Evolutionary conservation across 1,140 invertebrate genomes (phyloP), one percentile per base, ranked within the genome.

Genomic region (Camponotus pennsylvanicus): DNA sequence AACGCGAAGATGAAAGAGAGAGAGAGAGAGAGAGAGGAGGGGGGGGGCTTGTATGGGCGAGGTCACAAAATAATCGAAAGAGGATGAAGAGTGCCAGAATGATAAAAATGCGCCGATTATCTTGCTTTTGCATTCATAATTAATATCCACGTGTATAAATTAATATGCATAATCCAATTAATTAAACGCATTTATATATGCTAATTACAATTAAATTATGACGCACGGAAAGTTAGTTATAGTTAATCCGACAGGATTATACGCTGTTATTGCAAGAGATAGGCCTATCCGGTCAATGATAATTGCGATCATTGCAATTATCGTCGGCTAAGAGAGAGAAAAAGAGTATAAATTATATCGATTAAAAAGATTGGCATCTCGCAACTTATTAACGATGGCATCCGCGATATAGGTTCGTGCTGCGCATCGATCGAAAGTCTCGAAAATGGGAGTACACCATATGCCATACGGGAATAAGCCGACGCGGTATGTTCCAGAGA

Each of bases 331-430:
- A 59, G 15, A 13, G 32, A 4, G 69, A 73, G 40, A 21, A 11
- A 15, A 3, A 21, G 21, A 21, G 71, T 42, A 75, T 83, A 75
- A 83, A 83, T 83, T 83, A 69, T 73, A 73, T 73, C 79, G 79
- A 83, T 75, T 73, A 73, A 75, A 80, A 80, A 80, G 79, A 83
- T 82, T 61, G n/a, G 69, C 55, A 83, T 83, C 79, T 61, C 55
- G 69, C 55, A 83, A 61, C 40, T 83, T 83, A 83, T 73, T 83
- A 75, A 57, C 69, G 79, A 83, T 83, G 69, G 57, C 32, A 75
- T 83, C 13, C 79, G 79, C 69, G 79, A 83, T 83, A 83, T 27
- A 61, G 55, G 40, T 45, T 49, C 79, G 55, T 70, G 79, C 55
- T 3, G 67, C 32, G 40, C 55, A 75, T 61, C 79, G 79, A 83